Conservation (phyloP, 2,113 vertebrate genomes). For the Leucosticte australis region DNA sequence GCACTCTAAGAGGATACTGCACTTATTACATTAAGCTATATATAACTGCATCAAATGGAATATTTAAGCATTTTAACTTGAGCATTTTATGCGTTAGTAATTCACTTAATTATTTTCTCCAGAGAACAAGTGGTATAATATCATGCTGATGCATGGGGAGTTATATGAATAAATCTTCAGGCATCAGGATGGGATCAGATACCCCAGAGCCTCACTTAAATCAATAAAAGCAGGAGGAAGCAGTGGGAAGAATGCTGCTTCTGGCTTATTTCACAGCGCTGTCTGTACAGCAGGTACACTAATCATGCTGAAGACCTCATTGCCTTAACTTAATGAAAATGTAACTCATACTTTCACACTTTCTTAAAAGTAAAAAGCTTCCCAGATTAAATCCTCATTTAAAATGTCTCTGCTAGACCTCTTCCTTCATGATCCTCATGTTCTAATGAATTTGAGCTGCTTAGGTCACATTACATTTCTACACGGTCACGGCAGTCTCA, state of each 20-base stretch:
- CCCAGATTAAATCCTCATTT: background rate
- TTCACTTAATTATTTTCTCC: constrained; percentile 71
- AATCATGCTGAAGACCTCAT: background rate
- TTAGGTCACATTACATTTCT: background rate
- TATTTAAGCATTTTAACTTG: constrained; percentile 70
- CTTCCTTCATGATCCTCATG: background rate
- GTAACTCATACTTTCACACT: background rate
- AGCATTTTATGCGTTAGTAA: constrained; percentile 67
- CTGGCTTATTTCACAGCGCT: background rate
- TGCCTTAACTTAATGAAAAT: background rate
- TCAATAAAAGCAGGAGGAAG: constrained; percentile 17
- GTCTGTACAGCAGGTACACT: background rate
- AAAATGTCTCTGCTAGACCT: background rate
- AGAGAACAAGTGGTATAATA: constrained; percentile 38
- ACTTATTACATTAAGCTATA: constrained; percentile 55
- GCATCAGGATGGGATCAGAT: constrained; percentile 27
- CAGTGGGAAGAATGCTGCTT: background rate
- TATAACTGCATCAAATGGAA: constrained; percentile 71
- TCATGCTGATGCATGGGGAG: constrained; percentile 54
- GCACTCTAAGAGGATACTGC: background rate
- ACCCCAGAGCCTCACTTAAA: constrained; percentile 4
- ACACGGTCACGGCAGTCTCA: background rate
- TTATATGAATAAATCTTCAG: constrained; percentile 56
- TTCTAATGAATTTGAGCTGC: background rate
- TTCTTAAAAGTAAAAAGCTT: background rate